Conservation (phyloP, 2,888 invertebrate genomes). For the Noctuana brunneofusca region DNA sequence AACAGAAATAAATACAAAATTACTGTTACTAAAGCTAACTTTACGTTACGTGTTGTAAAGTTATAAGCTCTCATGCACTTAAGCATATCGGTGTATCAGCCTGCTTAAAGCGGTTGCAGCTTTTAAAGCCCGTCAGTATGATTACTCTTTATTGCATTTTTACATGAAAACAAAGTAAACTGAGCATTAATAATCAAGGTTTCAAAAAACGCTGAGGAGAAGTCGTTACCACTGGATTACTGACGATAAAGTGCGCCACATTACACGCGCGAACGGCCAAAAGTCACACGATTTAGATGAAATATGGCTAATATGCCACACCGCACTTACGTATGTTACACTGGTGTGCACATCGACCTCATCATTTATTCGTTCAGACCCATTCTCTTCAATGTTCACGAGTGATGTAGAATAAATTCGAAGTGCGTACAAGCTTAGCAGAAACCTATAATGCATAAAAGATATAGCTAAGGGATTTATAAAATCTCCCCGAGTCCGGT, state of each 20-base stretch:
- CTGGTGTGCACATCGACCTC: constrained; percentile 43
- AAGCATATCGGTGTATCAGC: constrained; percentile 34
- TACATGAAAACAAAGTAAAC: constrained; percentile 53
- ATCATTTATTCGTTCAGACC: constrained; percentile 47
- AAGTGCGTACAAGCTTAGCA: constrained; percentile 24
- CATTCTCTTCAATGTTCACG: constrained; percentile 41
- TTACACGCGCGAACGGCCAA: constrained; percentile 60
- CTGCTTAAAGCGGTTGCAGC: constrained; percentile 58
- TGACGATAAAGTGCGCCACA: constrained; percentile 65
- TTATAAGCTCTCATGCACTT: constrained; percentile 52
- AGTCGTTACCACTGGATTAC: constrained; percentile 56
- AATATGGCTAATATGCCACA: constrained; percentile 62
- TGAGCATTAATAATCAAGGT: constrained; percentile 37
- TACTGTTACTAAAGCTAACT: neutral
- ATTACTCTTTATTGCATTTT: constrained; percentile 57
- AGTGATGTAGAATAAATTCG: constrained; percentile 35
- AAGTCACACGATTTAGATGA: constrained; percentile 69
- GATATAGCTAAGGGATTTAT: neutral
- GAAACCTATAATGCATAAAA: neutral
- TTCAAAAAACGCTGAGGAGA: constrained; percentile 45
- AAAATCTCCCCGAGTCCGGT: neutral
- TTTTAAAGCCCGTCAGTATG: constrained; percentile 50
- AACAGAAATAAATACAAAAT: neutral
- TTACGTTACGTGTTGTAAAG: constrained; percentile 25
- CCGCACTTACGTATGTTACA: constrained; percentile 52